A percentile compares a stretch with the other conserved stretches of the same genome.
These are phyloP conservation scores for Periplaneta americana DNA, from an alignment of 1,140 invertebrate genomes.

Conservation along the genomic window DNA sequence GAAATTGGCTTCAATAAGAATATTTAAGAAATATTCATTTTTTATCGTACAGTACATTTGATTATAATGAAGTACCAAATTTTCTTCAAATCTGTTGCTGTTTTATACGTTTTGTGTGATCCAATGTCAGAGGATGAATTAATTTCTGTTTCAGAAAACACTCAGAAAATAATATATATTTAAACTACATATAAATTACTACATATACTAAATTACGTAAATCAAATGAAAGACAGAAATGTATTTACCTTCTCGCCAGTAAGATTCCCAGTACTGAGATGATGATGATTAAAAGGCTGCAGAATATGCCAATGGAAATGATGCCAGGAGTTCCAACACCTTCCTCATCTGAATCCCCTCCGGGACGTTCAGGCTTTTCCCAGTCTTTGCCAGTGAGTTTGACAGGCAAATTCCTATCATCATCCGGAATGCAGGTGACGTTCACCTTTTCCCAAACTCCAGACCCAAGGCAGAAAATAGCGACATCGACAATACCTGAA, in stretches of 20 bases:
- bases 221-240: not conserved
- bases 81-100: no score
- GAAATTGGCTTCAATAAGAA: no score
- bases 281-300: constrained; percentile 7
- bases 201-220: no score
- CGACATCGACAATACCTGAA: not conserved
- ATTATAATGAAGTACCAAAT: no score
- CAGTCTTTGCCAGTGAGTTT: constrained; percentile 7
- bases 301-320: constrained; percentile 9
- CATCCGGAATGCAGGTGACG: constrained; percentile 10
- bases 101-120: no score
- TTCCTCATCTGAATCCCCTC: constrained; percentile 2
- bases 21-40: no score
- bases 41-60: no score
- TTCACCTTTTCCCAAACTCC: constrained; percentile 12
- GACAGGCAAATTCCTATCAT: constrained; percentile 10
- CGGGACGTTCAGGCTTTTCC: not conserved
- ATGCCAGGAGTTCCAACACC: constrained; percentile 1
- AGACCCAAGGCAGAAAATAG: constrained; percentile 2
- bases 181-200: no score
- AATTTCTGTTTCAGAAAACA: no score
- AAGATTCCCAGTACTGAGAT: constrained; percentile 12
- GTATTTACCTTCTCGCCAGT: constrained; percentile 10
- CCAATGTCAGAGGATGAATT: no score
- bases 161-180: no score